Conservation (phyloP, 2,888 invertebrate genomes). For the Frankliniella fusca region DNA sequence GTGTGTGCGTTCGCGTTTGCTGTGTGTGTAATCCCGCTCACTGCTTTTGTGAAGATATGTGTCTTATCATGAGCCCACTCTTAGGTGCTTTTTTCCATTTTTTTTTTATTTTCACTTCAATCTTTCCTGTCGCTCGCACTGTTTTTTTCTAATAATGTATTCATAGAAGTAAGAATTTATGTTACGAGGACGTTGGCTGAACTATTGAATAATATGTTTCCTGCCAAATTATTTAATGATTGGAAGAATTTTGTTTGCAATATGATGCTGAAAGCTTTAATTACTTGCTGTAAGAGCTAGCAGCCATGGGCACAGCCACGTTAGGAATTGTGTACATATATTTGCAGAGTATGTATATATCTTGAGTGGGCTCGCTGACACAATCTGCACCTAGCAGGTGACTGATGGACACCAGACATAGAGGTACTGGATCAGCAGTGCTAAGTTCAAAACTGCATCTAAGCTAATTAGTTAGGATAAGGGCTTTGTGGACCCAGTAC, state of each 20-base stretch:
- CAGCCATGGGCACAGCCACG: not conserved
- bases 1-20: not conserved
- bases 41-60: not conserved
- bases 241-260: not conserved
- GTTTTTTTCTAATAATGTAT: not conserved
- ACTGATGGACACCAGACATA: slow-evolving; percentile 23
- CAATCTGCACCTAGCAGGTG: slow-evolving; percentile 12
- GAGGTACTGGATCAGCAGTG: slow-evolving; percentile 23
- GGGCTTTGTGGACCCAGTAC: slow-evolving; percentile 16
- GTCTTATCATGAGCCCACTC: slow-evolving; percentile 24
- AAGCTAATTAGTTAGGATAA: not conserved
- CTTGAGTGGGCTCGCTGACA: slow-evolving; percentile 18
- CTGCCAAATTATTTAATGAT: not conserved
- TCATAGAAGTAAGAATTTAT: not conserved
- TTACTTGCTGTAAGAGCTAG: not conserved
- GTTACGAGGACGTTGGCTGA: not conserved
- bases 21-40: not conserved
- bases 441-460: not conserved
- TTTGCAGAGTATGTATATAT: slow-evolving; percentile 9
- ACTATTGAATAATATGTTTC: not conserved
- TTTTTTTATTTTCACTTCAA: slow-evolving; percentile 1
- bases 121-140: slow-evolving; percentile 21
- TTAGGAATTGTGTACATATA: slow-evolving; percentile 1
- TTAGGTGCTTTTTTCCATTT: not conserved
- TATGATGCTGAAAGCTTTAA: not conserved